Percentiles rank a stretch among this genome's conserved stretches.
These are phyloP conservation scores for Drosophila truncata DNA, from an alignment of 1,140 invertebrate genomes.

Conservation along the genomic window DNA sequence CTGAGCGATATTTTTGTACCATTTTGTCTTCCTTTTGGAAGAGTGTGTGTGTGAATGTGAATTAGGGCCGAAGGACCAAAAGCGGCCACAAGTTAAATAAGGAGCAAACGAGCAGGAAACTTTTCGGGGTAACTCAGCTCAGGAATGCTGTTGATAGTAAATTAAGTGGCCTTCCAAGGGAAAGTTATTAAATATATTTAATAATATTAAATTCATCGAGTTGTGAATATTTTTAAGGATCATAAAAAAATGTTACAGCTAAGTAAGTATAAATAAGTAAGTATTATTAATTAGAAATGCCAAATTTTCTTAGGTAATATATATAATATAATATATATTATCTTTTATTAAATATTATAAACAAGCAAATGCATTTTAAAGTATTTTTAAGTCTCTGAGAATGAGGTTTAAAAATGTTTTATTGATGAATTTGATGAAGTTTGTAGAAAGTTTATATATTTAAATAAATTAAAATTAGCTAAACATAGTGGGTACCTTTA, in stretches of 20 bases:
- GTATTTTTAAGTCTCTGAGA: no score
- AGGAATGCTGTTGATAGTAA: conserved; percentile 27
- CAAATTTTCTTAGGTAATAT: no score
- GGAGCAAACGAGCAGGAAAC: conserved; percentile 44
- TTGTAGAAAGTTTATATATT: no score
- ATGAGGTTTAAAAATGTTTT: background rate
- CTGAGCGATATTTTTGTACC: conserved; percentile 54
- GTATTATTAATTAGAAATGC: background rate
- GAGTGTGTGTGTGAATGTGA: background rate
- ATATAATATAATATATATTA: no score
- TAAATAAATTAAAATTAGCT: no score
- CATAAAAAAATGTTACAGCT: background rate
- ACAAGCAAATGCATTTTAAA: background rate
- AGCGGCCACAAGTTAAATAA: conserved; percentile 68
- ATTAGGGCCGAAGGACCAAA: conserved; percentile 20
- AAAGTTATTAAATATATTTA: background rate
- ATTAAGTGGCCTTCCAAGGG: background rate
- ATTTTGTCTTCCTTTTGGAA: conserved; percentile 29
- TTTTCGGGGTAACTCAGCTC: conserved; percentile 19
- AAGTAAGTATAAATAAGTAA: background rate
- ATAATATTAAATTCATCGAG: background rate
- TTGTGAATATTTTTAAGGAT: background rate
- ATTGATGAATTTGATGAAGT: no score
- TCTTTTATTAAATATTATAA: background rate
- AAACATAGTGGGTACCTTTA: background rate